Base-by-base conservation (phyloP, 2,797 vertebrate species). In the Poeciliopsis gracilis region DNA sequence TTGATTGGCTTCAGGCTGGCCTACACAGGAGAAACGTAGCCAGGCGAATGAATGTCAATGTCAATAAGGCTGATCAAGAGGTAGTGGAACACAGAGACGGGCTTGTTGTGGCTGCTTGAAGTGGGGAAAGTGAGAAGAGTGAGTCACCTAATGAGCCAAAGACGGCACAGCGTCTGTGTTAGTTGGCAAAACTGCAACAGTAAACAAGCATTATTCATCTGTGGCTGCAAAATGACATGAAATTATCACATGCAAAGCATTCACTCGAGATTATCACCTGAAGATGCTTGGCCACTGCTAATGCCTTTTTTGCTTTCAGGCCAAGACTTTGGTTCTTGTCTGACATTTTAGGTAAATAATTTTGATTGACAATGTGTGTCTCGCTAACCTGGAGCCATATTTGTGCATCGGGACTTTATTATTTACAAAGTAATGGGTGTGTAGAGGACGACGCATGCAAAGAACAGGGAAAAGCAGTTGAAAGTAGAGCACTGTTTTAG, bases 41-140 rank as follows among this genome's bases (percentile, higher is more conserved):
- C 71, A 84, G 73, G 61, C 75, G 72, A 51, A 46, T 67, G 45
- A 72, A 78, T 72, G 70, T 63, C 70, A 49, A 8, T 63, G 70
- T 73, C 55, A 73, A 59, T 49, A 49, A 73, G 11, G 57, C 77
- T 78, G 70, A 73, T 73, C 45, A 78, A 51, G 70, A 73, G 41
- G 30, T 72, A 70, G 53, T 78, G 43, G 69, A 72, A 78, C 70
- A 72, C 11, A 33, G 43, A 72, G 70, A 28, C 43, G 69, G 55
- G 45, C 66, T 55, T 71, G 49, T 46, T 72, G 69, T 49, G 55
- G 36, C 46, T 25, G 53, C 28, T 78, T 57, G 46, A 57, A 57
- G 28, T 72, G 20, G 71, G 43, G 47, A 71, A 57, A 59, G 28
- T 36, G 46, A 41, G 46, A 55, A 55, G 25, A 55, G 28, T 57